Percentiles rank a stretch among this genome's conserved stretches.
phyloP scores from a whole-genome alignment of 2,888 invertebrate genomes.

The Vanessa cardui region DNA sequence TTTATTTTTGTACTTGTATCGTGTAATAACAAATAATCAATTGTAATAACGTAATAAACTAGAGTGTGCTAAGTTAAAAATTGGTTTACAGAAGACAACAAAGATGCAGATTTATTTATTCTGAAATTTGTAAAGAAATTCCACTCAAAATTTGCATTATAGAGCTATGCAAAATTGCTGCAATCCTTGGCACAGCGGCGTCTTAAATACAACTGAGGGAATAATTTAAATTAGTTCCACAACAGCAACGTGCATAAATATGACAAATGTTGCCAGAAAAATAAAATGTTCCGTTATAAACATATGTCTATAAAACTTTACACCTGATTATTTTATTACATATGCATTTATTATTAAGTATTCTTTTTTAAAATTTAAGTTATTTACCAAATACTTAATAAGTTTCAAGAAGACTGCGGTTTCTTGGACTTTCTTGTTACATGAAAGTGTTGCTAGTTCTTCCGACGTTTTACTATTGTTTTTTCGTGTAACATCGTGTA shows the following conservation, averaged over 20 bases:
- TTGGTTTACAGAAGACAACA: conserved; percentile 6
- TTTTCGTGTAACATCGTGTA: too few species aligned
- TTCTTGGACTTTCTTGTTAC: too few species aligned
- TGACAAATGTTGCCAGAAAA: background rate
- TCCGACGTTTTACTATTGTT: too few species aligned
- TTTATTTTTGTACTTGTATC: background rate
- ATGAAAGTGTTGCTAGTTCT: too few species aligned
- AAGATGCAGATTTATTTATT: conserved; percentile 24
- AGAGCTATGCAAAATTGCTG: conserved; percentile 32
- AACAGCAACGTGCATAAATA: conserved; percentile 28
- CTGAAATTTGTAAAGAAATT: conserved; percentile 31
- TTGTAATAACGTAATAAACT: background rate
- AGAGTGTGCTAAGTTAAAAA: background rate
- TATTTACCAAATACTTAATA: too few species aligned
- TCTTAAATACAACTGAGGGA: conserved; percentile 24
- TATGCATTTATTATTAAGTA: too few species aligned
- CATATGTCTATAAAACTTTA: background rate
- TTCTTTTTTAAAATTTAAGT: too few species aligned
- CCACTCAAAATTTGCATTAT: conserved; percentile 36
- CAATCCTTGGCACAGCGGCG: conserved; percentile 27
- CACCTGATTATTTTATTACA: background rate
- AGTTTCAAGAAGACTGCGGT: too few species aligned
- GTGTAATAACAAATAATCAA: background rate
- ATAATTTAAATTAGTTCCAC: conserved; percentile 31
- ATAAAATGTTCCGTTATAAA: background rate